Conservation (phyloP, 2,888 invertebrate genomes). For the Agriopis leucophaearia region DNA sequence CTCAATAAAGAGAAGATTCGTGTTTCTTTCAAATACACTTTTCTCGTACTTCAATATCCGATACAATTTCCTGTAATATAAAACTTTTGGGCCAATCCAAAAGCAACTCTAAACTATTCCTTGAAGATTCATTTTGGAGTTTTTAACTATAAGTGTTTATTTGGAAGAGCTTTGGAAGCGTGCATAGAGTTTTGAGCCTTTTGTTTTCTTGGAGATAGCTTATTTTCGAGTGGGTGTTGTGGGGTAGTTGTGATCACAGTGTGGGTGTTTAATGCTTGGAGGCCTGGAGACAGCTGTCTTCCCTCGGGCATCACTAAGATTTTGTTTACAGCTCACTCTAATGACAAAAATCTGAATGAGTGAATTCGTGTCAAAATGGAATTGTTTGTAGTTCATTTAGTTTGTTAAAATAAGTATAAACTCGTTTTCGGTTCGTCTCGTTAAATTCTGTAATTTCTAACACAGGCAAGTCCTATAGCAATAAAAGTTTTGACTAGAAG, state of each 20-base stretch:
- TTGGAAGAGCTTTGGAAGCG: constrained; percentile 26
- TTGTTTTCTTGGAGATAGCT: constrained; percentile 36
- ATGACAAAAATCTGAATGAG: constrained; percentile 67
- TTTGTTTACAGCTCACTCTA: constrained; percentile 81
- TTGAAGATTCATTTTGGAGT: constrained; percentile 56
- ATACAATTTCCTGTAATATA: constrained; percentile 70
- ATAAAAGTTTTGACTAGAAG: background rate
- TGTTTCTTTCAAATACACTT: constrained; percentile 59
- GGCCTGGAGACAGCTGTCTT: constrained; percentile 84
- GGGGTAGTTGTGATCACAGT: constrained; percentile 57
- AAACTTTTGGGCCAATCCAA: constrained; percentile 44
- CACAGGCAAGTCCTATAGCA: too few relatives aligned
- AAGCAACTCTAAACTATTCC: constrained; percentile 47
- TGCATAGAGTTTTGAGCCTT: constrained; percentile 44
- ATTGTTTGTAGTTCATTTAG: background rate
- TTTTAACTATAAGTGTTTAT: constrained; percentile 23
- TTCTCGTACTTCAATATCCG: constrained; percentile 62
- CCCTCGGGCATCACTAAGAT: constrained; percentile 75
- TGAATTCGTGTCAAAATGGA: constrained; percentile 19
- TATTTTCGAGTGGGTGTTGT: constrained; percentile 46
- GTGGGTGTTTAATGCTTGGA: constrained; percentile 81
- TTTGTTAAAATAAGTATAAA: background rate
- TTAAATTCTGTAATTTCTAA: too few relatives aligned
- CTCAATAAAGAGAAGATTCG: constrained; percentile 46
- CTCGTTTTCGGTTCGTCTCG: background rate